These are phyloP conservation scores for Crotalus helleri DNA, from an alignment of 2,113 vertebrate genomes.

Conservation along the genomic window DNA sequence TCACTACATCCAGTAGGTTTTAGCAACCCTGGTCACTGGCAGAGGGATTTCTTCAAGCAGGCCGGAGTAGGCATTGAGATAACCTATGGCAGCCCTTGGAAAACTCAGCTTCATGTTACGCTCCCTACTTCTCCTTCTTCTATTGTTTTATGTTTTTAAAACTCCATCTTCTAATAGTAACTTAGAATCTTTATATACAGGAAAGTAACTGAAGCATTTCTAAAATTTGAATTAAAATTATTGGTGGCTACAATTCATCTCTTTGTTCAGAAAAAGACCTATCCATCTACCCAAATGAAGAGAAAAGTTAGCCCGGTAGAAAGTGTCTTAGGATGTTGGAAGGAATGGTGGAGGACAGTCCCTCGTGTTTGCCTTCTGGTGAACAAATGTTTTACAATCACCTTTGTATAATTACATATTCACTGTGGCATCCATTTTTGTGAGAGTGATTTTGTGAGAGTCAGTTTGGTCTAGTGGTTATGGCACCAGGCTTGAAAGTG, in stretches of 20 bases:
- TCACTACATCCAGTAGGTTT: not conserved
- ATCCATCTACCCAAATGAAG: not conserved
- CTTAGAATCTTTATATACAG: not conserved
- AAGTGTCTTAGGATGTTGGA: not conserved
- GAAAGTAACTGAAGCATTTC: not conserved
- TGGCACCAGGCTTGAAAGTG: not conserved
- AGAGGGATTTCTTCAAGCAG: not conserved
- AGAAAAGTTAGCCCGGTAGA: not conserved
- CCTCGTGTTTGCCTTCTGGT: not conserved
- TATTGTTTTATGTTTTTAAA: not conserved
- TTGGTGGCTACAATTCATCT: not conserved
- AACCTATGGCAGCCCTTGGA: not conserved
- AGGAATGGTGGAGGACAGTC: not conserved
- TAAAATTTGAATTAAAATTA: not conserved
- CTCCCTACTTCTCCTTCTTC: not conserved
- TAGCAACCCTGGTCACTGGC: not conserved
- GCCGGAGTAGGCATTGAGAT: not conserved
- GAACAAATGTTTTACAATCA: not conserved
- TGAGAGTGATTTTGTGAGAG: not conserved
- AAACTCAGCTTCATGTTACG: not conserved
- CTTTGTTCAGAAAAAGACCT: not conserved
- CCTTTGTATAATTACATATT: not conserved
- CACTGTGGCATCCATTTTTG: not conserved
- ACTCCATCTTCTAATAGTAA: not conserved
- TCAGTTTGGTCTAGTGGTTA: not conserved